Conservation (phyloP, 2,113 vertebrate genomes). For the Haemorhous mexicanus region DNA sequence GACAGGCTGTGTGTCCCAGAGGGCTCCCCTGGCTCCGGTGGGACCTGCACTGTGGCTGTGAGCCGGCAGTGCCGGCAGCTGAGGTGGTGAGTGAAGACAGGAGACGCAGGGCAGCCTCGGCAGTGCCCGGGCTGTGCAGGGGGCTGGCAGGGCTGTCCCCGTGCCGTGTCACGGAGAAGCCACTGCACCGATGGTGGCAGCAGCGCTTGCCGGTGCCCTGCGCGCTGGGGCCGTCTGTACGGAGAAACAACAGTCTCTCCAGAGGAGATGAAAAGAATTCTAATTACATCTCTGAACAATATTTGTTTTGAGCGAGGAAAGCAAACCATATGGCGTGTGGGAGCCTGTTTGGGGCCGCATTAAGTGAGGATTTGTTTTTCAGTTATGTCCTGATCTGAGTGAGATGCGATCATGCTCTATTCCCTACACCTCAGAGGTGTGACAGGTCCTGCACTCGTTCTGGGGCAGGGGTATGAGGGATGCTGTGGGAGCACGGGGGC, state of each 20-base stretch:
- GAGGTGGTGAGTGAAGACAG: rapidly evolving
- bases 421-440: neutral
- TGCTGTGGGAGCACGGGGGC: rapidly evolving
- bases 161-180: rapidly evolving
- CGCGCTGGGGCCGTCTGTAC: neutral
- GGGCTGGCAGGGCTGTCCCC: neutral
- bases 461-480: neutral
- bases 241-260: constrained; percentile 19
- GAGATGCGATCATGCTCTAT: neutral
- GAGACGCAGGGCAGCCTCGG: neutral
- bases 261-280: constrained; percentile 64
- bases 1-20: rapidly evolving
- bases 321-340: constrained; percentile 47
- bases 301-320: constrained; percentile 62
- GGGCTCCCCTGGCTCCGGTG: neutral
- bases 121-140: rapidly evolving
- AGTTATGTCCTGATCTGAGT: neutral
- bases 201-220: neutral
- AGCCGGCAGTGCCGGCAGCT: rapidly evolving
- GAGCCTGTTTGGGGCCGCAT: neutral
- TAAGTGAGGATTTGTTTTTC: constrained; percentile 15
- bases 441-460: rapidly evolving
- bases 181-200: rapidly evolving
- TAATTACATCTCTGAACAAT: constrained; percentile 58
- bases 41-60: neutral